Evolutionary conservation across 2,888 invertebrate genomes (phyloP), one percentile per base, ranked within the genome.

Genomic region (Campoplex capitator): DNA sequence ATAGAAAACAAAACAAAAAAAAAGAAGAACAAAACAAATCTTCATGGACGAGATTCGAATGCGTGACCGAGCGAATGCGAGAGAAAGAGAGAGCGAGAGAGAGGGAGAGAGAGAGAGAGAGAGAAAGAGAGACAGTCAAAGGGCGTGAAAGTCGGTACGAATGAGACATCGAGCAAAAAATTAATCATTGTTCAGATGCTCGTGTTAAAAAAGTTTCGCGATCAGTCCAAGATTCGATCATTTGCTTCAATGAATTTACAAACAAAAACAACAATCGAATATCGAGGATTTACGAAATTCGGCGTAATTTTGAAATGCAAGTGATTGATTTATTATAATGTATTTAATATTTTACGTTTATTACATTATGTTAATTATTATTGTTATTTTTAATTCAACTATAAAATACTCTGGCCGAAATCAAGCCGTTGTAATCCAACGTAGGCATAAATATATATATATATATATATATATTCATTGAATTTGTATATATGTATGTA

Each of bases 171-270:
- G 51, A 77, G 42, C 51, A 70, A n/a, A 56, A 62, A 28, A 48
- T 45, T 32, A 32, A 77, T 65, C 70, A 82, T 79, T 83, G 65
- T 79, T 86, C 62, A 79, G 65, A 58, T 74, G 56, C 73, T 75
- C 78, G 74, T 83, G 74, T 73, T 85, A 62, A 48, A 85, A 80
- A 73, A 32, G 9, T 67, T 58, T 77, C 56, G 76, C 73, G 48
- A 76, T 87, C 84, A 74, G 80, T 83, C 65, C 84, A 80, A 75
- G 71, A 62, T 76, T 76, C 83, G 85, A 82, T 90, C 90, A 51
- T 48, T 82, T 90, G 89, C 88, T 90, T 90, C 87, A 87, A 79
- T n/a, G 18, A 42, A 71, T 68, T 70, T 81, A 62, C 51, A 13
- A 67, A n/a, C 16, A 23, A 32, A 42, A 79, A 62, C 68, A 48